Evolutionary conservation across 2,113 vertebrate species (phyloP).

Genomic region (Saccopteryx bilineata): DNA sequence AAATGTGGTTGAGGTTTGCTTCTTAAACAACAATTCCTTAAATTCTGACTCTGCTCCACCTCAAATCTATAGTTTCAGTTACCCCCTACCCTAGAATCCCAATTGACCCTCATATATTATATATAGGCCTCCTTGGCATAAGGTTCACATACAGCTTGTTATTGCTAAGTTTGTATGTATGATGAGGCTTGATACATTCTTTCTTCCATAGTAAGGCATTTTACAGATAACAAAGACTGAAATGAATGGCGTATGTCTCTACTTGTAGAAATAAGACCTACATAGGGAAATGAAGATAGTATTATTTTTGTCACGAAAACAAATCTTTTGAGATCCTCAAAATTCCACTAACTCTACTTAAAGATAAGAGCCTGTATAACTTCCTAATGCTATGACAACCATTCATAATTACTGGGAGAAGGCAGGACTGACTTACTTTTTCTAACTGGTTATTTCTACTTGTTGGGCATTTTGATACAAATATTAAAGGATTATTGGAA

Average conservation of each 20-base stretch:
- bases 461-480: not conserved
- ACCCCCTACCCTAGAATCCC: not conserved
- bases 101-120: not conserved
- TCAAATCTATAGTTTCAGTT: not conserved
- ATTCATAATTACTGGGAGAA: not conserved
- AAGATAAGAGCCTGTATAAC: not conserved
- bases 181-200: not conserved
- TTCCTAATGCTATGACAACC: not conserved
- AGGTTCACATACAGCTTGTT: not conserved
- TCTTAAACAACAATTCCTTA: not conserved
- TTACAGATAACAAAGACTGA: not conserved
- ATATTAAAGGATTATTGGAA: not conserved
- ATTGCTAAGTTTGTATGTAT: not conserved
- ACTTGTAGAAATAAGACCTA: not conserved
- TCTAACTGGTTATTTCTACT: not conserved
- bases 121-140: not conserved
- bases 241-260: not conserved
- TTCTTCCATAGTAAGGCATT: not conserved
- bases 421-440: not conserved
- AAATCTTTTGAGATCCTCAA: not conserved
- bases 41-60: not conserved
- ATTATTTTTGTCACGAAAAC: not conserved
- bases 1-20: not conserved
- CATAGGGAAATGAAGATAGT: not conserved
- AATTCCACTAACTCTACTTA: not conserved